These are phyloP conservation scores for Onychostoma macrolepis DNA, from an alignment of 2,113 vertebrate genomes.

Conservation along the genomic window DNA sequence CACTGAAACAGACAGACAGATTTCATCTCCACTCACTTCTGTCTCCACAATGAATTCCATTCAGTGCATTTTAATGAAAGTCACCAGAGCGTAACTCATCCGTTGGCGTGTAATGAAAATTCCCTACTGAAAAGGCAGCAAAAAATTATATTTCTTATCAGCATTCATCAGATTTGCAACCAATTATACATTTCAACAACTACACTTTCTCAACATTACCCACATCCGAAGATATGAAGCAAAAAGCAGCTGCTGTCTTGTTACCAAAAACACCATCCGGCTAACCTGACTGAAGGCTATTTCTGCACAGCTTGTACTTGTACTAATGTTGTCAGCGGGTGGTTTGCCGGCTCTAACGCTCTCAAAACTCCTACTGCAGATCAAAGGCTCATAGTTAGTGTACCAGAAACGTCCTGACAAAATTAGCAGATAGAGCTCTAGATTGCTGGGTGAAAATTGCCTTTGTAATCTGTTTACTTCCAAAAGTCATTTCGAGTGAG, in stretches of 20 bases:
- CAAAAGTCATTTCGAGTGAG: not conserved
- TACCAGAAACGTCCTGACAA: slow-evolving; percentile 5
- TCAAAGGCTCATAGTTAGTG: slow-evolving; percentile 8
- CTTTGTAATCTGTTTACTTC: slow-evolving; percentile 6
- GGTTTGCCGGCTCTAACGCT: slow-evolving; percentile 19
- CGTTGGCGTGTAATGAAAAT: slow-evolving; percentile 38
- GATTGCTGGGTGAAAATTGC: slow-evolving; percentile 20
- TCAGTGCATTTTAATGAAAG: slow-evolving; percentile 53
- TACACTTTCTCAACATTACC: slow-evolving; percentile 11
- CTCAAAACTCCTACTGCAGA: slow-evolving; percentile 14
- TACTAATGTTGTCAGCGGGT: slow-evolving; percentile 37
- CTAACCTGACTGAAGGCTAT: slow-evolving; percentile 36
- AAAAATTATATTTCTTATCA: slow-evolving; percentile 41
- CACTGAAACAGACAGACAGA: slow-evolving; percentile 76
- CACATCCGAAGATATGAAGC: not conserved
- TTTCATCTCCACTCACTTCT: slow-evolving; percentile 47
- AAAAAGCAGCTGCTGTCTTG: slow-evolving; percentile 1
- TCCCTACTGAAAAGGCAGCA: slow-evolving; percentile 28
- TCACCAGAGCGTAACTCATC: slow-evolving; percentile 43
- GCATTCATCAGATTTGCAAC: slow-evolving; percentile 42
- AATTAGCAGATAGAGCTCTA: slow-evolving; percentile 10
- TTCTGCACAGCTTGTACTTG: slow-evolving; percentile 27
- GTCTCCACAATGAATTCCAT: slow-evolving; percentile 39
- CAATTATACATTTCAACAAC: slow-evolving; percentile 46
- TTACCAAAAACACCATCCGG: slow-evolving; percentile 42